Evolutionary conservation across 2,888 invertebrate species (phyloP), one percentile per base, ranked within the genome.

Genomic region (Myopa testacea): DNA sequence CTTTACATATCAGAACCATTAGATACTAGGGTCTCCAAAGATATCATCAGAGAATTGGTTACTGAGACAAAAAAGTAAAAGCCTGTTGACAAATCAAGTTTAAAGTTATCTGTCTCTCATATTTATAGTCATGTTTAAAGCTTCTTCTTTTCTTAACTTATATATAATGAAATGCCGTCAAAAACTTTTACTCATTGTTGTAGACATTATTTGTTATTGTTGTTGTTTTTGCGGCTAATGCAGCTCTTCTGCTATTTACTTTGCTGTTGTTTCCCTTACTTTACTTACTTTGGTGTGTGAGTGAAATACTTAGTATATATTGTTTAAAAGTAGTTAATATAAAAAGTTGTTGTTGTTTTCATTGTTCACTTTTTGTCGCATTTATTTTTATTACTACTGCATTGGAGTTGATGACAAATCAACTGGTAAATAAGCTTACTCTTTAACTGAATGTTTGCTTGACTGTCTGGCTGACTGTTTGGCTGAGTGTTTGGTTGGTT

Each of bases 161-260:
- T 55, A 79, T 78, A 78, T 77, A 80, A 80, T 78, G 76, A 79
- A 79, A 80, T 78, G 75, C 58, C 63, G 76, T 72, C 78, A 78
- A 72, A 76, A 78, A 77, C 75, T 80, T 26, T 77, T 65, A 67
- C 52, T 71, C n/a, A 10, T 58, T 70, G 63, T 62, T 62, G 14
- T 34, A 19, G 50, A 16, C 71, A 58, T 16, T 60, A 40, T 76
- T 68, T 67, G 26, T 26, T 26, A 26, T 72, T 38, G 62, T 62
- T 38, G 62, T 62, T 71, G 75, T 45, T 70, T 38, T 68, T 72
- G 34, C 50, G 34, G 67, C 50, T 72, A 37, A 65, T 69, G 50
- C 45, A 34, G 60, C 26, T 26, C 26, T 67, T 50, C 34, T 37
- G n/a, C 40, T 40, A 19, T 16, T 73, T 62, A 19, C 19, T 73